phyloP scores from a whole-genome alignment of 2,797 vertebrate species.

The Onychomys torridus region DNA sequence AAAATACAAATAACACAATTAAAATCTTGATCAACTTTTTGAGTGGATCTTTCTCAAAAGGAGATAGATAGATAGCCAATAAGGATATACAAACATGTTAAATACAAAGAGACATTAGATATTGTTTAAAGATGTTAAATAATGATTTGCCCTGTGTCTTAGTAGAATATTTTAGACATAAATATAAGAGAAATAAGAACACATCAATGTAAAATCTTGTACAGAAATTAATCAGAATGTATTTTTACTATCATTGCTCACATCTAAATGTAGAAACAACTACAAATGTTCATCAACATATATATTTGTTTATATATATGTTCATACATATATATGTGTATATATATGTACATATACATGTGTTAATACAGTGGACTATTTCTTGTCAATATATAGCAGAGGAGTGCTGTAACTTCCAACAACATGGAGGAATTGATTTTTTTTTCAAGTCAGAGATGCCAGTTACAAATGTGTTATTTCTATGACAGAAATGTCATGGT shows the following conservation, averaged over 20 bases:
- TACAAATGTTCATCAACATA: background rate
- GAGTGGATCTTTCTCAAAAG: background rate
- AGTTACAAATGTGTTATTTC: background rate
- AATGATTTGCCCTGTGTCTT: background rate
- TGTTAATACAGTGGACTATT: background rate
- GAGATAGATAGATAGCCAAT: background rate
- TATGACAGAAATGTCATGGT: background rate
- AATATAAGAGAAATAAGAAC: background rate
- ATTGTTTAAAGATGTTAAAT: background rate
- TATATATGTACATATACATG: background rate
- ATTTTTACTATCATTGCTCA: background rate
- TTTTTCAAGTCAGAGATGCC: background rate
- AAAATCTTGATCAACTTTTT: background rate
- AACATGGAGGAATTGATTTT: background rate
- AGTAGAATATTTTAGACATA: background rate
- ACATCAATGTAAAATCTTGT: background rate
- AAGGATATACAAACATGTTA: background rate
- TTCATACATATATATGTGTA: fast-evolving
- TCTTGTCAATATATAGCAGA: background rate
- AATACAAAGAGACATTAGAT: background rate
- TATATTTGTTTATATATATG: background rate
- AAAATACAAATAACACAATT: background rate
- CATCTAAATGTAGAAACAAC: background rate
- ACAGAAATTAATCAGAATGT: background rate
- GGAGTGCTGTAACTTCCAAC: no score